A percentile compares a stretch with the other conserved stretches of the same genome.
phyloP scores from a whole-genome alignment of 2,797 vertebrate species.

The Betta splendens region DNA sequence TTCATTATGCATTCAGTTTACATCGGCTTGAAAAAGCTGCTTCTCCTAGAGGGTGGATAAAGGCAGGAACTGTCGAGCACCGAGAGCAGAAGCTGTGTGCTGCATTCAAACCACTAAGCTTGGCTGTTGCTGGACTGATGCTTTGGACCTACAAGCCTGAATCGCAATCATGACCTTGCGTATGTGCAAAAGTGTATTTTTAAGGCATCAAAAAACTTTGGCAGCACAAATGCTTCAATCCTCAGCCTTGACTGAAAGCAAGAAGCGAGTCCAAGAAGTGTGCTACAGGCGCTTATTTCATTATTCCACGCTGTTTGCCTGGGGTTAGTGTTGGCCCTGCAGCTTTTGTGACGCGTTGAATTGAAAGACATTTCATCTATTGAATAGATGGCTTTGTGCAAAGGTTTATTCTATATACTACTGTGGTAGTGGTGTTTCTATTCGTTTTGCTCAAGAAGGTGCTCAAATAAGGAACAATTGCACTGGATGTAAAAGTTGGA shows the following conservation, averaged over 20 bases:
- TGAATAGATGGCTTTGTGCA: constrained; percentile 60
- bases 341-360: constrained; percentile 45
- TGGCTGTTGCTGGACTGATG: constrained; percentile 45
- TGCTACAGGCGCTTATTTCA: constrained; percentile 23
- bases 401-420: constrained; percentile 66
- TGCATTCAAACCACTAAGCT: constrained; percentile 61
- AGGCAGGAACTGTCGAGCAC: constrained; percentile 9
- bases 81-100: constrained; percentile 31
- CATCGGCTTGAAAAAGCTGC: constrained; percentile 44
- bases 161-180: constrained; percentile 28
- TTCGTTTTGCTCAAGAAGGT: constrained; percentile 70
- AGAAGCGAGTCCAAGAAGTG: constrained; percentile 44
- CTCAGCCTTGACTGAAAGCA: constrained; percentile 65
- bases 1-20: constrained; percentile 51
- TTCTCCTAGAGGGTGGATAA: constrained; percentile 44
- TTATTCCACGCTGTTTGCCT: constrained; percentile 14
- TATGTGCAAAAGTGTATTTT: constrained; percentile 7
- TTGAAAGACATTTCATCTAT: constrained; percentile 53
- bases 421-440: constrained; percentile 73
- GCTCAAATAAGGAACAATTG: constrained; percentile 70
- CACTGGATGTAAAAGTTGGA: constrained; percentile 73
- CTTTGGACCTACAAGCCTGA: constrained; percentile 45
- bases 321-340: constrained; percentile 34
- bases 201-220: constrained; percentile 28
- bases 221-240: constrained; percentile 43